Percentiles rank a stretch among this genome's conserved stretches.
These are phyloP conservation scores for Brachylomia viminalis DNA, from an alignment of 2,888 invertebrate species.

Conservation along the genomic window DNA sequence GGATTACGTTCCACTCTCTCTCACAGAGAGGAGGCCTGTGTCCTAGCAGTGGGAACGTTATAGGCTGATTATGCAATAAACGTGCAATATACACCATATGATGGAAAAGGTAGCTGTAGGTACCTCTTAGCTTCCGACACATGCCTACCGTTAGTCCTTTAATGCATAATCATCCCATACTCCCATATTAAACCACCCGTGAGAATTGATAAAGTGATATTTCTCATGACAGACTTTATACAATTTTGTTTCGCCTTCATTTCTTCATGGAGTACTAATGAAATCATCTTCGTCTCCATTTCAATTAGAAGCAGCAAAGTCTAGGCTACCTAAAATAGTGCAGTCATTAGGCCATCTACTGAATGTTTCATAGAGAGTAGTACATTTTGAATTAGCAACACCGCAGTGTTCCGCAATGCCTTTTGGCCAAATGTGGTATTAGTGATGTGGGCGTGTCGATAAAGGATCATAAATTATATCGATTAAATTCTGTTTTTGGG, in stretches of 20 bases:
- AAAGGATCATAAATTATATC: conserved; percentile 17
- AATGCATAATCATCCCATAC: not conserved
- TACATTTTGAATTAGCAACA: conserved; percentile 82
- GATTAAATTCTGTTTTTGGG: conserved; percentile 13
- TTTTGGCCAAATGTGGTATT: conserved; percentile 73
- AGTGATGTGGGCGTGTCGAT: conserved; percentile 71
- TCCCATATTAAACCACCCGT: not conserved
- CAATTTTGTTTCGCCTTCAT: not conserved
- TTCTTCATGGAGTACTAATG: not conserved
- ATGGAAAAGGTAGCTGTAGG: not conserved
- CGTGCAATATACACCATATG: not conserved
- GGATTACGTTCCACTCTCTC: not conserved
- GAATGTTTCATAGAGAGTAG: conserved; percentile 81
- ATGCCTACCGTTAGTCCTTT: not conserved
- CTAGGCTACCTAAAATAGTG: conserved; percentile 64
- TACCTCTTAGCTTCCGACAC: not conserved
- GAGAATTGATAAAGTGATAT: not conserved
- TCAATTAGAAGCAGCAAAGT: conserved; percentile 25
- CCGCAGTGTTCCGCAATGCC: conserved; percentile 77
- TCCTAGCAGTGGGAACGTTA: not conserved
- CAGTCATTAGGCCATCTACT: conserved; percentile 72
- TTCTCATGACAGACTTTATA: not conserved
- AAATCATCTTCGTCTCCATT: not conserved
- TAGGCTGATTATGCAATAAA: not conserved
- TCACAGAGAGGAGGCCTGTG: not conserved